phyloP scores from a whole-genome alignment of 2,113 vertebrate species.

The Ceyx cyanopectus region DNA sequence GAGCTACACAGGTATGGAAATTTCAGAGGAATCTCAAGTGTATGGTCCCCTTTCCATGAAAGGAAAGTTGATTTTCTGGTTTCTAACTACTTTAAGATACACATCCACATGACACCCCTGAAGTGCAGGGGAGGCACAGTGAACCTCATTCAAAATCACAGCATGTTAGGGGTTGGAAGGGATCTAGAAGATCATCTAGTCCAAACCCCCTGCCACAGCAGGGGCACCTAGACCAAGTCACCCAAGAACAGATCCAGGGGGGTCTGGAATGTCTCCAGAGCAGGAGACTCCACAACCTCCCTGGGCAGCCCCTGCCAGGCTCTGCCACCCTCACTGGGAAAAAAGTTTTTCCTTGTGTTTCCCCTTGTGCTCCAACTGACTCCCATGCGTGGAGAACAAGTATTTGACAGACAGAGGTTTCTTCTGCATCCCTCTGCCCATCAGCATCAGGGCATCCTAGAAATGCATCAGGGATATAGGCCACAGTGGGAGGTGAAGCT shows the following conservation, averaged over 20 bases:
- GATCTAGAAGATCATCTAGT: too few species aligned
- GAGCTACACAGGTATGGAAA: background rate
- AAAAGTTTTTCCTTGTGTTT: too few species aligned
- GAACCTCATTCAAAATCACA: background rate
- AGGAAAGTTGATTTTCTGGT: background rate
- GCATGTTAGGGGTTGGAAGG: too few species aligned
- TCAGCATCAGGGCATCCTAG: too few species aligned
- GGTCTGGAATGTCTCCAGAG: too few species aligned
- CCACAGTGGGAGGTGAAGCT: background rate
- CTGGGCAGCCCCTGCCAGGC: too few species aligned
- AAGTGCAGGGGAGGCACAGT: accelerated
- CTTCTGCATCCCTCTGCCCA: background rate
- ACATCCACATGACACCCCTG: accelerated
- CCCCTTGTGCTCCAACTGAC: too few species aligned
- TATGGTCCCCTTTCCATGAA: background rate
- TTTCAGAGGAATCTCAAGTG: background rate
- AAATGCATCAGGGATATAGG: accelerated
- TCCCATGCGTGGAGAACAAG: background rate
- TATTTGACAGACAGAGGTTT: background rate
- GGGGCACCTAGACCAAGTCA: too few species aligned
- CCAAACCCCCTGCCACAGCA: too few species aligned
- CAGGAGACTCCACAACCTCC: too few species aligned
- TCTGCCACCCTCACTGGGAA: too few species aligned
- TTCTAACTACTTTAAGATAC: background rate
- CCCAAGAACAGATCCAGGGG: too few species aligned